Percentiles rank a stretch among this genome's conserved stretches.
These are phyloP conservation scores for Drosophila baimaii DNA, from an alignment of 1,140 invertebrate genomes.

Conservation along the genomic window DNA sequence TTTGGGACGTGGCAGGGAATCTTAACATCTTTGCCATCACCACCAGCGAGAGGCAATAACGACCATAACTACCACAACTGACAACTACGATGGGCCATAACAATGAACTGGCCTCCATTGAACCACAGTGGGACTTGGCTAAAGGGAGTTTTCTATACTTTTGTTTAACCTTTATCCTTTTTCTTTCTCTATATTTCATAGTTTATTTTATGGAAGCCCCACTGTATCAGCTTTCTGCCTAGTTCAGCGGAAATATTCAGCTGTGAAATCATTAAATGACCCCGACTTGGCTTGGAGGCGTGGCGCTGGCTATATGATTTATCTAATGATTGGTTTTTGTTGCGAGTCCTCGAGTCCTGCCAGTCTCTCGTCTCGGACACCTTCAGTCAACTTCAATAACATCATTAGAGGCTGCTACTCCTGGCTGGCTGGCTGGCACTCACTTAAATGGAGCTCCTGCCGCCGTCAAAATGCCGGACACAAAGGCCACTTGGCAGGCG, in stretches of 20 bases:
- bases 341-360: slow-evolving; percentile 15
- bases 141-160: background rate
- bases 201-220: background rate
- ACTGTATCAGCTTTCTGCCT: slow-evolving; percentile 29
- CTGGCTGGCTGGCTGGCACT: no score
- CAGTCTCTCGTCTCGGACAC: slow-evolving; percentile 12
- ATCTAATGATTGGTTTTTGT: slow-evolving; percentile 30
- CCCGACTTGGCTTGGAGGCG: background rate
- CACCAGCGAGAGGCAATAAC: slow-evolving; percentile 17
- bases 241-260: slow-evolving; percentile 48
- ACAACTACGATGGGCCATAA: slow-evolving; percentile 30
- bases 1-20: slow-evolving; percentile 34
- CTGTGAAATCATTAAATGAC: slow-evolving; percentile 21
- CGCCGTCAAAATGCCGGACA: slow-evolving; percentile 35
- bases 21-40: slow-evolving; percentile 32
- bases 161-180: background rate
- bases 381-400: slow-evolving; percentile 45
- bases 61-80: slow-evolving; percentile 31
- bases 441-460: slow-evolving; percentile 43
- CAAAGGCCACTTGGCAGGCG: slow-evolving; percentile 42
- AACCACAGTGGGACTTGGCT: slow-evolving; percentile 15
- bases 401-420: slow-evolving; percentile 33
- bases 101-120: slow-evolving; percentile 41
- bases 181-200: background rate
- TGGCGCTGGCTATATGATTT: slow-evolving; percentile 30